Evolutionary conservation across 2,888 invertebrate genomes (phyloP), one percentile per base, ranked within the genome.

Genomic region (Phymatocera aterrima): DNA sequence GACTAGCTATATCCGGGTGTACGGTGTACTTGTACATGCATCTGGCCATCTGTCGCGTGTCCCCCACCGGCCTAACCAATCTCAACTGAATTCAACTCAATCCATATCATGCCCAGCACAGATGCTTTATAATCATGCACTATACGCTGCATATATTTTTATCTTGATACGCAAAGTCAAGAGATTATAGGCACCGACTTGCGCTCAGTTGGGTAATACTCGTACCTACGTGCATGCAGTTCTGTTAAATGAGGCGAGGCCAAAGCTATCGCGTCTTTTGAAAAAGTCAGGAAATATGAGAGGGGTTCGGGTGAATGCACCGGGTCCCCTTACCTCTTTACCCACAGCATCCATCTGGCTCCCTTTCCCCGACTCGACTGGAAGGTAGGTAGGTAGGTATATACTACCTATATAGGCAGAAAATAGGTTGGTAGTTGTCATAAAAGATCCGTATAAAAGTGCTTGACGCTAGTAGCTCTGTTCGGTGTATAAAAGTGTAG

Each of bases 371-470:
- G 28, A 57, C 57, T 57, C 28, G 8, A 40, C 5, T 40, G 40
- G 40, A 5, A 3, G n/a, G 1, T 8, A 60, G 28, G 24, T 24
- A 24, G 8, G 72, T n/a, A 51, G 28, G 48, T 18, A 15, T 64
- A 28, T 18, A n/a, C n/a, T n/a, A n/a, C n/a, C n/a, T n/a, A 31
- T 72, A 48, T 18, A 34, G 72, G 51, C 51, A 51, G 31, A 48
- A 72, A 72, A 72, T 72, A 37, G 72, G 72, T 72, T 31, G 72
- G 72, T 72, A 72, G 72, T 54, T 60, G 75, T 75, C 75, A 75
- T 75, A 75, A 75, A 75, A 60, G 75, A 75, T 57, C 40, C 75
- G 28, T 75, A 75, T 75, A 75, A 75, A 75, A 75, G 40, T 40
- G 57, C 75, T 75, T 48, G 75, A 54, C 57, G 57, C 60, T 40